phyloP scores from a whole-genome alignment of 2,113 vertebrate genomes.

The Odontophorus gujanensis region DNA sequence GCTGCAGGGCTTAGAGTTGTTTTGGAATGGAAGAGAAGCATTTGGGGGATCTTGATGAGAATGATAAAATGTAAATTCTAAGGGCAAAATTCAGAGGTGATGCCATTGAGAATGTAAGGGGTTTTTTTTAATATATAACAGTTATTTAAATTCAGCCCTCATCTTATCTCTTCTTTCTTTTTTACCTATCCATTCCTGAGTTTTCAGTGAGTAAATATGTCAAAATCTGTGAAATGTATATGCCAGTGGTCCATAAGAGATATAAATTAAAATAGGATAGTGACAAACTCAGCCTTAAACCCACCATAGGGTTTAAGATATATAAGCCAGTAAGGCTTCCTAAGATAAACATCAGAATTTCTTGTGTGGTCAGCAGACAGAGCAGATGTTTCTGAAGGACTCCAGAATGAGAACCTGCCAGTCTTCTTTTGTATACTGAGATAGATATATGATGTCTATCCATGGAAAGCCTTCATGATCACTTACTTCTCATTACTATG shows the following conservation, averaged over 20 bases:
- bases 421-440: rapidly evolving
- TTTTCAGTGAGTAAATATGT: neutral
- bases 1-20: slow-evolving; percentile 54
- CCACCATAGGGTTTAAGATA: neutral
- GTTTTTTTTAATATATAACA: slow-evolving; percentile 45
- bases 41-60: slow-evolving; percentile 47
- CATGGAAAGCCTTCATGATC: neutral
- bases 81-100: slow-evolving; percentile 57
- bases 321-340: neutral
- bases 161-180: slow-evolving; percentile 5
- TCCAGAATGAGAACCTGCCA: neutral
- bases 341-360: neutral
- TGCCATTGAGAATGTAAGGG: slow-evolving; percentile 16
- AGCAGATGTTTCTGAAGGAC: neutral
- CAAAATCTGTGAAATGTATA: neutral
- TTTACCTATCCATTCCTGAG: neutral
- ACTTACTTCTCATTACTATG: neutral
- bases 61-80: slow-evolving; percentile 64
- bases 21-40: slow-evolving; percentile 4
- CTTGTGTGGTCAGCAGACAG: neutral
- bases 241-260: neutral
- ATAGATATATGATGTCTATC: neutral
- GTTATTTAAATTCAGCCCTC: slow-evolving; percentile 35
- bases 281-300: neutral
- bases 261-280: neutral